phyloP scores from a whole-genome alignment of 2,797 vertebrate genomes.

The Hemibagrus guttatus region DNA sequence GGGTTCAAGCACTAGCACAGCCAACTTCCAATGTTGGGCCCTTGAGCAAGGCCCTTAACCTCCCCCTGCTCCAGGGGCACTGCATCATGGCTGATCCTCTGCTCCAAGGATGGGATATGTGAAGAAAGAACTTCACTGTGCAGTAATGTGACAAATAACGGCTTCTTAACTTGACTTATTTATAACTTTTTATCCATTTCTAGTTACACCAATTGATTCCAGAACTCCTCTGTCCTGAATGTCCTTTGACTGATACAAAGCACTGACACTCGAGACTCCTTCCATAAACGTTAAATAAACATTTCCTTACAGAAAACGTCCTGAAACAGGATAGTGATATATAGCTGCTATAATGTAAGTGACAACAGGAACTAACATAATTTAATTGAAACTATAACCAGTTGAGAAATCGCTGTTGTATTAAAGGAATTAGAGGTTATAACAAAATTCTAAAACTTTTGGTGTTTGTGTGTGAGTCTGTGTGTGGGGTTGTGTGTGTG shows the following conservation, averaged over 20 bases:
- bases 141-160: too few species aligned
- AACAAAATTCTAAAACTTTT: background rate
- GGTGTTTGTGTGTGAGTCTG: background rate
- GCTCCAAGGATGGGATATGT: too few species aligned
- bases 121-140: too few species aligned
- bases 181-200: background rate
- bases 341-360: background rate
- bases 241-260: background rate
- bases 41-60: too few species aligned
- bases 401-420: background rate
- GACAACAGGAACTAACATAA: too few species aligned
- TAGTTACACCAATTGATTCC: background rate
- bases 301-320: background rate
- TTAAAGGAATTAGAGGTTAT: background rate
- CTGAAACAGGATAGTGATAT: background rate
- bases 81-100: too few species aligned
- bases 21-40: background rate
- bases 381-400: background rate
- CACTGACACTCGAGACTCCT: background rate
- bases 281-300: background rate
- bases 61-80: too few species aligned
- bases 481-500: slow-evolving; percentile 9
- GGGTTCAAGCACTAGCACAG: too few species aligned
- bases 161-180: too few species aligned
- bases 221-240: background rate